Evolutionary conservation across 92 coral and sea anemone species (phyloP), one percentile per base, ranked within the genome.

Genomic region (Palythoa grandis): DNA sequence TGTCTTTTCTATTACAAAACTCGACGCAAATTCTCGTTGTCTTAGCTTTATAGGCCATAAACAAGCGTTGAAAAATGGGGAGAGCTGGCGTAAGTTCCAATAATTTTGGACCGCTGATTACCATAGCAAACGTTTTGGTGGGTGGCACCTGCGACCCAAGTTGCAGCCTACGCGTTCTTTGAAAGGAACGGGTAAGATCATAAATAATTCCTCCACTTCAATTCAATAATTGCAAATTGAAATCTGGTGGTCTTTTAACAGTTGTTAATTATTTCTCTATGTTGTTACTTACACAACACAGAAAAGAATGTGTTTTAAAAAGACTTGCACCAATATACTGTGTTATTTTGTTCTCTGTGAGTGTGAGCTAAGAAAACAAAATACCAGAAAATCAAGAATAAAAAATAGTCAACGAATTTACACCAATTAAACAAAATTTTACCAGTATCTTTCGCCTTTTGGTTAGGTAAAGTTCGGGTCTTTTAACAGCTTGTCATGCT

Each of bases 201-300:
- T 80, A 20, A 80, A 80, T 80, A 80, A 80, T 80, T 80, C 85
- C 47, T 54, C 39, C 14, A 80, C 40, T 79, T 80, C 74, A 52
- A 40, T 80, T 80, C 72, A 80, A 40, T 48, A 43, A 24, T 80
- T 52, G 73, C 85, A 80, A 80, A 80, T 66, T 80, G 74, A 70
- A 48, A 40, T 80, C 72, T 80, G 85, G 85, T 80, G 74, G 85
- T 80, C 85, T 80, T 80, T 80, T 80, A 80, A 80, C 85, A 80
- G 74, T 66, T 17, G 74, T 48, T 78, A 78, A 78, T 78, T 20
- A 78, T 60, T 61, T 60, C 13, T 57, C 56, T 78, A 60, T 78
- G 57, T 61, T 78, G 19, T 78, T 48, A 68, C 74, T 47, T 47
- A 80, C 63, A 80, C 60, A 80, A 67, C 70, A 65, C 23, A 43